Evolutionary conservation across 2,113 vertebrate genomes (phyloP), one percentile per base, ranked within the genome.

Genomic region (Trichechus manatus): DNA sequence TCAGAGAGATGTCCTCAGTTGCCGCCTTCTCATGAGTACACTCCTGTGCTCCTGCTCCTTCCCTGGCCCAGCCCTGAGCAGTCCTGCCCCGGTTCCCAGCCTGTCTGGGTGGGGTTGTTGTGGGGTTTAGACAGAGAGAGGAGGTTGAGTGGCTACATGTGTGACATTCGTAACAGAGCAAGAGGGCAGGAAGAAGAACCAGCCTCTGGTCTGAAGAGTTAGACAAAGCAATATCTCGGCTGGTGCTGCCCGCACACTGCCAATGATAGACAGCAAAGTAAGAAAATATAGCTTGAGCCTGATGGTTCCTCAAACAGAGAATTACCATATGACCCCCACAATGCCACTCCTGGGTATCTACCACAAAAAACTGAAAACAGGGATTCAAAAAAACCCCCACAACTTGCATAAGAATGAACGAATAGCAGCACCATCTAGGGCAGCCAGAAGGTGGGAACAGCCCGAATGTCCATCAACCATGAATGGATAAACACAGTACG

Each of bases 231-330:
- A 10, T 11, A 9, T 9, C 36, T 56, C 0, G 0, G 70, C 47
- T 23, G 22, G 10, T 5, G 36, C 61, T 1, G 27, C 22, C 33
- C 14, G 19, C 3, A 22, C 0, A 2, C 27, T 10, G 10, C 79
- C 44, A 33, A 5, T 0, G 3, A 47, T 22, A 70, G 86, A 63
- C 47, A n/a, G 29, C 23, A 50, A 22, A 33, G 47, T 22, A 56
- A 87, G 81, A 39, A 50, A 56, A 22, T 0, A 1, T 10, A 36
- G 77, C 11, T 3, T 8, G 25, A 42, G 42, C 6, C 1, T 36
- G 74, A 31, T 2, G 13, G 33, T 15, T 59, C 56, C 84, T 59
- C 36, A 39, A 27, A 5, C 36, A 42, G 29, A 70, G 50, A 79
- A 23, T 9, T 31, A 53, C 29, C 22, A 29, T 6, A 11, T 0